Base-by-base conservation (phyloP, 2,113 vertebrate genomes). In the Hyla sarda region DNA sequence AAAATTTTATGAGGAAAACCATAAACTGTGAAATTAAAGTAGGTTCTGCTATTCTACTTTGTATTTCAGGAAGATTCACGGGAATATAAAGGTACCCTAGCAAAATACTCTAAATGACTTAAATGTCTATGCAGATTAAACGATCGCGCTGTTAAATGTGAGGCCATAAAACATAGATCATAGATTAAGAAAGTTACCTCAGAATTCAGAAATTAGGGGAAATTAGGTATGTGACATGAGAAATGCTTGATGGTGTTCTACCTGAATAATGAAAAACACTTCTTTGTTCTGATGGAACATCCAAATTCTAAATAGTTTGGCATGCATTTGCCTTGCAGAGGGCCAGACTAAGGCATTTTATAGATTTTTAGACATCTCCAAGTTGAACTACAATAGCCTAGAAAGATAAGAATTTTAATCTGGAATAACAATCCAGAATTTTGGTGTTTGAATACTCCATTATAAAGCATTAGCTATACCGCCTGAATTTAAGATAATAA, bases 11-110 rank as follows among this genome's bases (percentile, higher is more conserved):
- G 91, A 92, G 90, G 90, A 87, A 84, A 93, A 89, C 92, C 89
- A 92, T 87, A 89, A 89, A 90, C 90, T 95, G 92, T 94, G 91
- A 94, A 95, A 94, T 93, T 92, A 92, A 92, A 93, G 89, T 79
- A 47, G 0, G 34, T 87, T 92, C 82, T 89, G 60, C 90, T 92
- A 87, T 92, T 91, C 90, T 89, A 90, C 85, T 93, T 92, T 90
- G 87, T 82, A 88, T 93, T 93, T 91, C 87, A 83, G 87, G 90
- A 88, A 91, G 71, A 47, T 82, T 5, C 14, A 71, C 74, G 88
- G 67, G 30, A 88, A 84, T 85, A 85, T 73, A 52, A 62, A 71
- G 41, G 41, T 60, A 56, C 83, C 41, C 28, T 47, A 47, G 50
- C n/a, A 76, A 84, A 60, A 76, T 30, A 9, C 16, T 74, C n/a